phyloP scores from a whole-genome alignment of 1,140 invertebrate species.

The Achroia grisella region DNA sequence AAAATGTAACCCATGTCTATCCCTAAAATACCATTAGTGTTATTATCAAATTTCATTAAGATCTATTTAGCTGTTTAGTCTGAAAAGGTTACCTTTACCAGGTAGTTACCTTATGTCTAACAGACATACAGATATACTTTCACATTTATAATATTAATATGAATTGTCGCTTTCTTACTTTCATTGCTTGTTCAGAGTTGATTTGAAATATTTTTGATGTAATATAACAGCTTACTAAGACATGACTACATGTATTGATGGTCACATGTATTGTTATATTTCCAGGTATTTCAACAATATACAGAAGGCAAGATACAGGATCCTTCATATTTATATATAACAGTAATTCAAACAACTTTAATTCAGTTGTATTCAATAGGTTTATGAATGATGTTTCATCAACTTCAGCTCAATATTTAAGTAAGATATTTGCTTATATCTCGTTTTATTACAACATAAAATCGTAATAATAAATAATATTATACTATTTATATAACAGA shows the following conservation, averaged over 20 bases:
- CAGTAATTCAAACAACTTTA: slow-evolving; percentile 25
- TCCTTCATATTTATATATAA: slow-evolving; percentile 58
- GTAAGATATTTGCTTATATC: slow-evolving; percentile 25
- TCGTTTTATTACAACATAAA: too few relatives aligned
- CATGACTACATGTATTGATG: background rate
- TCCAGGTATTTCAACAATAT: slow-evolving; percentile 50
- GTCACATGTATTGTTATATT: slow-evolving; percentile 2
- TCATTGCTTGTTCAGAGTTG: background rate
- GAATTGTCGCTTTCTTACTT: background rate
- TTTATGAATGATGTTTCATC: slow-evolving; percentile 43
- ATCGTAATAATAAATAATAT: too few relatives aligned
- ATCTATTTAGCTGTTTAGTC: too few relatives aligned
- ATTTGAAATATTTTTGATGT: background rate
- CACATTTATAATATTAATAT: background rate
- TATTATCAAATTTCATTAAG: too few relatives aligned
- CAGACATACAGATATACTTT: too few relatives aligned
- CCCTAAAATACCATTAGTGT: too few relatives aligned
- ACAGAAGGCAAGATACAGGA: slow-evolving; percentile 37
- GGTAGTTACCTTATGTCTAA: too few relatives aligned
- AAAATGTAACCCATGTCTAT: too few relatives aligned
- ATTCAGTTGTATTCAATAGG: slow-evolving; percentile 30
- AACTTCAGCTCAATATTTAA: slow-evolving; percentile 41
- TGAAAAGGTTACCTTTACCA: too few relatives aligned
- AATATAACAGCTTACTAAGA: background rate
- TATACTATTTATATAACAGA: too few relatives aligned